A percentile compares a stretch with the other conserved stretches of the same genome.
Evolutionary conservation across 53 echinoderm and acorn worm genomes (phyloP).

Genomic region (Echinometra lucunter): DNA sequence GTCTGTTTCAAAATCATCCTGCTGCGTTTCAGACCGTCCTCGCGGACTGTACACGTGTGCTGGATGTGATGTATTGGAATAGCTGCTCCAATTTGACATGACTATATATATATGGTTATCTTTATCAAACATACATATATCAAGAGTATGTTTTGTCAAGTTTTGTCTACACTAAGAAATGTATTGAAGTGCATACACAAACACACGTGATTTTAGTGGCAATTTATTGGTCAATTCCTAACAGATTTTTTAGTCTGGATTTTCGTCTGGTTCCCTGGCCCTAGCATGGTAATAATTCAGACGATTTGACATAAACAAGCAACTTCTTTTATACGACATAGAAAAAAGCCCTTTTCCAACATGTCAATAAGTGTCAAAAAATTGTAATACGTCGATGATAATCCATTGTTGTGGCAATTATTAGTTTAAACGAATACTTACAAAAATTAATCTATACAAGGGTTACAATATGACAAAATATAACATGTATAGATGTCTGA

Average conservation of each 20-base stretch:
- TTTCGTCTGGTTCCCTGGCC: background rate
- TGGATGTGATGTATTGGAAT: background rate
- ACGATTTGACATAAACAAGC: no score
- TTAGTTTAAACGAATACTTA: no score
- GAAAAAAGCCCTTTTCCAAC: no score
- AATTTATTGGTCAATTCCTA: background rate
- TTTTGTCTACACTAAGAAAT: background rate
- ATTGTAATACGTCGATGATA: no score
- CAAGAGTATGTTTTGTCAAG: background rate
- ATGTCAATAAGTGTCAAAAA: background rate
- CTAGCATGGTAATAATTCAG: background rate
- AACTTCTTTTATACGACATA: no score
- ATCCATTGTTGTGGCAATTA: no score
- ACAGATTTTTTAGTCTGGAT: background rate
- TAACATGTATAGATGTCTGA: background rate
- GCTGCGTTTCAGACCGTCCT: conserved; percentile 8
- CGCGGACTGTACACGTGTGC: background rate
- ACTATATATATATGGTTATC: conserved; percentile 3
- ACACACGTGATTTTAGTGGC: background rate
- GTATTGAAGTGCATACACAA: background rate
- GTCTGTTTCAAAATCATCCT: background rate
- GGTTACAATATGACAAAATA: background rate
- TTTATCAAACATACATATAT: background rate
- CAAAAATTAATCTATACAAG: background rate
- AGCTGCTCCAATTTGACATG: background rate